Percentiles rank a stretch among this genome's conserved stretches.
Conservation (phyloP, 2,888 invertebrate genomes). For the Cryptocephalus moraei region DNA sequence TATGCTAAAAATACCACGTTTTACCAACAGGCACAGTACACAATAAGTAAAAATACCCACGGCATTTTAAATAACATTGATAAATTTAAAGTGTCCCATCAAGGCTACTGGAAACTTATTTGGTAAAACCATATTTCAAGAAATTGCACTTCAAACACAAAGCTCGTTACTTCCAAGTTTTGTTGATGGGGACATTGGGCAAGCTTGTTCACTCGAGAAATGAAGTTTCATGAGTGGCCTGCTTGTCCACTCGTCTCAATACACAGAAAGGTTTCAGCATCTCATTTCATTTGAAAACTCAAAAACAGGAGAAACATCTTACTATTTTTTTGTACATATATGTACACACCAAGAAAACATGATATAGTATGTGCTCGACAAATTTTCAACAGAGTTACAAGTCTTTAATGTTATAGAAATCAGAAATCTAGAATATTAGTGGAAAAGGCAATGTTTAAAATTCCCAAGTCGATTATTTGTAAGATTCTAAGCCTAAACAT, state of each 20-base stretch:
- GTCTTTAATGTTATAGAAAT: constrained; percentile 4
- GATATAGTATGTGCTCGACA: constrained; percentile 22
- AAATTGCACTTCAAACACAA: too few relatives aligned
- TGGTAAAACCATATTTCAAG: too few relatives aligned
- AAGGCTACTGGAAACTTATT: too few relatives aligned
- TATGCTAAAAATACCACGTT: constrained; percentile 29
- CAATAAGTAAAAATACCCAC: constrained; percentile 31
- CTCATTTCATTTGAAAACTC: constrained; percentile 11
- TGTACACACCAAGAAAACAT: constrained; percentile 30
- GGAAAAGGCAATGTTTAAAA: constrained; percentile 2
- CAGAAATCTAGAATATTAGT: constrained; percentile 3
- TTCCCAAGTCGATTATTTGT: constrained; percentile 2
- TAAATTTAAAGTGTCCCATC: constrained; percentile 16
- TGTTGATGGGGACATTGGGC: too few relatives aligned
- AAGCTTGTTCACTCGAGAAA: neutral
- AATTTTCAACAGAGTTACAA: constrained; percentile 2
- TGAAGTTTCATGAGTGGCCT: neutral
- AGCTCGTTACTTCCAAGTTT: too few relatives aligned
- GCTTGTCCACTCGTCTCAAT: constrained; percentile 34
- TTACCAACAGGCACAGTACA: constrained; percentile 37
- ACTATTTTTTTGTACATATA: constrained; percentile 29
- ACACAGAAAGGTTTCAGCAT: constrained; percentile 42
- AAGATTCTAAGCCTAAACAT: neutral
- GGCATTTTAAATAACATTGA: constrained; percentile 36
- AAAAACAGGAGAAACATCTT: constrained; percentile 1